Base-by-base conservation (phyloP, 1,140 invertebrate species). In the Apis dorsata region DNA sequence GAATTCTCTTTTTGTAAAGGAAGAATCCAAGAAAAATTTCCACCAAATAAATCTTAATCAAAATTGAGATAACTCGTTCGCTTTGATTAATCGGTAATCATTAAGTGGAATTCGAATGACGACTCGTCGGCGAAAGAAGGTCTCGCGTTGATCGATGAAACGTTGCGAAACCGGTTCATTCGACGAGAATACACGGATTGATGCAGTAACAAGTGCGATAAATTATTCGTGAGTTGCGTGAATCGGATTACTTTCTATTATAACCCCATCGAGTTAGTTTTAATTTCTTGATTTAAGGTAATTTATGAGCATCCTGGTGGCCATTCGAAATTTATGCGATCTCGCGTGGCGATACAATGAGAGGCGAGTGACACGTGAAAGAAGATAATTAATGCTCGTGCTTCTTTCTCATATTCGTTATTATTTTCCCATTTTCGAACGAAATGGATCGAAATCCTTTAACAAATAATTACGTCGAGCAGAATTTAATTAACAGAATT, bases 141-240 rank as follows among this genome's bases (percentile, higher is more conserved):
- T 49, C 44, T 68, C 21, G 19, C 10, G 19, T 28, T 65, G 70
- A 79, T 79, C 68, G 59, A 79, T 79, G 78, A 28, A 63, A 44
- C 49, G 24, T 60, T 11, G 28, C 28, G 4, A 7, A 21, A 1
- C 59, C 19, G 53, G 4, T 24, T 69, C 65, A 24, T 3, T 62
- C 68, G n/a, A 79, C 28, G 12, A 60, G 34, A 70, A 62, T 24
- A 24, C 34, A 44, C n/a, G 34, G 57, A 70, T 70, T 65, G 77
- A 68, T 34, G 24, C 15, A 24, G 10, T 44, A 66, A 44, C 55
- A 44, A 62, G 7, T 11, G n/a, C 53, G 66, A 80, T 73, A 60
- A 73, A 80, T 80, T 80, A 80, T 80, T 80, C 59, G 49, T 34
- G 59, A 51, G 4, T 73, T 51, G 65, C 28, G 28, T 15, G 69